These are phyloP conservation scores for Tigriopus japonicus DNA, from an alignment of 1,140 invertebrate species.

Conservation along the genomic window DNA sequence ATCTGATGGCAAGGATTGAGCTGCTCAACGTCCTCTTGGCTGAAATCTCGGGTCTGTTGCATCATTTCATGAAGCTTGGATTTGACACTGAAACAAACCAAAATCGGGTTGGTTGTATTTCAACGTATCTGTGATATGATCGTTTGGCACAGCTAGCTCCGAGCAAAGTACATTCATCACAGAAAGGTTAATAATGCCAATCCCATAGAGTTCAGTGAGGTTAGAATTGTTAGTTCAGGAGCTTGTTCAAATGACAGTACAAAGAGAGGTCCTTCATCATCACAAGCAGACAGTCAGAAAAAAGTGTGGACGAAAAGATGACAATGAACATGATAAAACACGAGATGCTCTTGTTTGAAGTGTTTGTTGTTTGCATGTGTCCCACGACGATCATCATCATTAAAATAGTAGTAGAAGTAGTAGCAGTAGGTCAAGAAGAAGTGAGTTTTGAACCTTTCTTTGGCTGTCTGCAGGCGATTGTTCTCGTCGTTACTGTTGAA, in stretches of 20 bases:
- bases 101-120: too few relatives aligned
- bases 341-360: too few relatives aligned
- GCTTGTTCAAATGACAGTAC: background rate
- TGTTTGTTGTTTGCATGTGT: too few relatives aligned
- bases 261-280: background rate
- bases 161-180: background rate
- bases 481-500: too few relatives aligned
- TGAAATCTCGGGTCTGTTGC: slow-evolving; percentile 75
- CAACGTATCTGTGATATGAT: too few relatives aligned
- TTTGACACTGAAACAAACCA: slow-evolving; percentile 53
- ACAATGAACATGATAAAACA: too few relatives aligned
- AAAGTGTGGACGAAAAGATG: background rate
- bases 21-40: slow-evolving; percentile 54
- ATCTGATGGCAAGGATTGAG: slow-evolving; percentile 76
- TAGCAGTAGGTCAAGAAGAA: too few relatives aligned
- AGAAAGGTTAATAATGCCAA: background rate
- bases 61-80: slow-evolving; percentile 77
- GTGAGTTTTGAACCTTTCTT: too few relatives aligned
- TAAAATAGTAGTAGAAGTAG: too few relatives aligned
- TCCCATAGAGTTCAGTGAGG: background rate
- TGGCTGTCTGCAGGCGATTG: too few relatives aligned
- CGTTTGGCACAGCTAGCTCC: too few relatives aligned
- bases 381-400: too few relatives aligned
- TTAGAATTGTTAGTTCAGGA: background rate
- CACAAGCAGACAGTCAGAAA: slow-evolving; percentile 15